These are phyloP conservation scores for Argyra leucocephala DNA, from an alignment of 2,888 invertebrate genomes.

Conservation along the genomic window DNA sequence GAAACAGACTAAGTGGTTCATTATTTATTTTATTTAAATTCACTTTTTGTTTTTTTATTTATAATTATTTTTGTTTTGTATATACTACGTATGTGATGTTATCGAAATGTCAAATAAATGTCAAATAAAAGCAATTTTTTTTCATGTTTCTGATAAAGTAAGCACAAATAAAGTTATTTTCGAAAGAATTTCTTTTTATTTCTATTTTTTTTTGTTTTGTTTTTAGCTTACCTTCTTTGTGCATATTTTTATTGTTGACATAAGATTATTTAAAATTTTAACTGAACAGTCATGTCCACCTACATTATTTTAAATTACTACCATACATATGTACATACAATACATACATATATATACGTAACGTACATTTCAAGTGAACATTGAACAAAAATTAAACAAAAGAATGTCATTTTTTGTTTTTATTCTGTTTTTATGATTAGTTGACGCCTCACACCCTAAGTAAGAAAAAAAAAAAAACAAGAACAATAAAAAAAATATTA, in stretches of 20 bases:
- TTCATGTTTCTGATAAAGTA: no score
- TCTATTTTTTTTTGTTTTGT: not conserved
- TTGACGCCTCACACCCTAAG: not conserved
- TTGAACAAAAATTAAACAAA: not conserved
- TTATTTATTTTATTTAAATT: no score
- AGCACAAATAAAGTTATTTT: no score
- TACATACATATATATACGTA: no score
- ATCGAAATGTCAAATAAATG: no score
- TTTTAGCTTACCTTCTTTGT: not conserved
- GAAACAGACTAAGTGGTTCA: no score
- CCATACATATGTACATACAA: no score
- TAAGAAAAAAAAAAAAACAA: not conserved
- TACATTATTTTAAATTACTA: not conserved
- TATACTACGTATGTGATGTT: no score
- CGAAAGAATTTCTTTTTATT: not conserved
- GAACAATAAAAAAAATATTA: no score
- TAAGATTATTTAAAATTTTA: not conserved
- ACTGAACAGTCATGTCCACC: slow-evolving; percentile 6
- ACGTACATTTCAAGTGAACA: not conserved
- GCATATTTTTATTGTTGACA: not conserved
- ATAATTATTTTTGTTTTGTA: no score
- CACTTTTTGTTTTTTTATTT: no score
- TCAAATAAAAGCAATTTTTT: no score
- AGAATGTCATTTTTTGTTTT: slow-evolving; percentile 3
- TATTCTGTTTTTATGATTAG: not conserved